Percentiles rank a stretch among this genome's conserved stretches.
phyloP scores from a whole-genome alignment of 2,113 vertebrate genomes.

The Vidua chalybeata region DNA sequence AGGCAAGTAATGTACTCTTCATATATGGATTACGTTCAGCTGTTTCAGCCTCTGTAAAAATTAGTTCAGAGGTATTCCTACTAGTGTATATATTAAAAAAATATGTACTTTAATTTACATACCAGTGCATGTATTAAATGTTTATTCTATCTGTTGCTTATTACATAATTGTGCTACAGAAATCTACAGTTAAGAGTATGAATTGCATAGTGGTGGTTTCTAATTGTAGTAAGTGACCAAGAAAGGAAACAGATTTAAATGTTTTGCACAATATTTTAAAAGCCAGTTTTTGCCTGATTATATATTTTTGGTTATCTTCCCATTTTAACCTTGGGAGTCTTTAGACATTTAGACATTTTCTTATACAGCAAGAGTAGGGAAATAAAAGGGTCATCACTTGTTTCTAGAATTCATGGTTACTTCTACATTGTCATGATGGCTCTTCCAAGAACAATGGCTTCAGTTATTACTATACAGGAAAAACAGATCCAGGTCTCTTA shows the following conservation, averaged over 20 bases:
- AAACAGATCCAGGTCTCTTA: neutral
- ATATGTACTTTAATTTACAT: neutral
- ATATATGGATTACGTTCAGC: neutral
- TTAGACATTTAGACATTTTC: neutral
- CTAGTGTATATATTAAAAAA: neutral
- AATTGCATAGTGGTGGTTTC: neutral
- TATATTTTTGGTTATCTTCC: neutral
- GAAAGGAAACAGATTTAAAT: neutral
- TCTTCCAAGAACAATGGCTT: neutral
- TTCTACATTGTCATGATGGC: neutral
- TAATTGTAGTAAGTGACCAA: neutral
- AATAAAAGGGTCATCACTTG: neutral
- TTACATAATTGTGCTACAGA: neutral
- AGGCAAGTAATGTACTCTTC: neutral
- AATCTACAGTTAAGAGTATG: neutral
- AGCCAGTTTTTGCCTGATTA: neutral
- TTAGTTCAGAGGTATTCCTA: neutral
- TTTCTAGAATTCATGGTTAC: neutral
- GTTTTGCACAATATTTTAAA: neutral
- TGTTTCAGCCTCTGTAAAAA: constrained; percentile 12
- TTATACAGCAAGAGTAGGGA: neutral
- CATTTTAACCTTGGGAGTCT: neutral
- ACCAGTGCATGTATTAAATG: neutral
- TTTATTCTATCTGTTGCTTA: neutral
- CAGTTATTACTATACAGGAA: neutral